These are phyloP conservation scores for Tinamus major DNA, from an alignment of 2,797 vertebrate genomes.

Conservation along the genomic window DNA sequence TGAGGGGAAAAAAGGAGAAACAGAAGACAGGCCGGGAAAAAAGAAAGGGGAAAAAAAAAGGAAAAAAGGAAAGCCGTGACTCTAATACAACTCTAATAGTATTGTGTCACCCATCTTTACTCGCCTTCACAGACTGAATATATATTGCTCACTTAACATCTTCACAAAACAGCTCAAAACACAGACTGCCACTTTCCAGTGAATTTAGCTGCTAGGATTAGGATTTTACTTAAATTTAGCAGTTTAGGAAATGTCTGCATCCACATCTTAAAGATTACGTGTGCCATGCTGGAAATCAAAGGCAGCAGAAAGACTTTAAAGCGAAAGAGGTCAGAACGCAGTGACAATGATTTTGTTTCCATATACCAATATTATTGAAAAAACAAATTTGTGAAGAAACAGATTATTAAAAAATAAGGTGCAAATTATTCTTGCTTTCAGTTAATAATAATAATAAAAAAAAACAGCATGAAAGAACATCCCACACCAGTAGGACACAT, in stretches of 20 bases:
- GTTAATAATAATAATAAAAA: background rate
- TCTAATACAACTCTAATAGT: background rate
- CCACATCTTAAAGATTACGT: background rate
- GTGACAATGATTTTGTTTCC: background rate
- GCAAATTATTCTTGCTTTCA: background rate
- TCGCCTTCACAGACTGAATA: background rate
- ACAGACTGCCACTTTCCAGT: background rate
- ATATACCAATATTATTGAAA: background rate
- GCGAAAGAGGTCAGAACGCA: background rate
- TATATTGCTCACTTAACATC: background rate
- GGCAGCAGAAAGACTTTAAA: background rate
- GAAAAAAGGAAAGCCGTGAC: background rate
- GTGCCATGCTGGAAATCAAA: background rate
- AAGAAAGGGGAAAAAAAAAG: background rate
- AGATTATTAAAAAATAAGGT: background rate
- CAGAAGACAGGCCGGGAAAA: background rate
- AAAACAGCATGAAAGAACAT: background rate
- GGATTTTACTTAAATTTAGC: background rate
- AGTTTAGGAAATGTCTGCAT: background rate
- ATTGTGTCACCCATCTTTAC: background rate
- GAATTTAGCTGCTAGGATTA: background rate
- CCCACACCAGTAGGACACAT: background rate
- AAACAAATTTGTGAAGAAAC: background rate
- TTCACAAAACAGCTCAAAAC: background rate
- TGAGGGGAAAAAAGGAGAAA: background rate